phyloP scores from a whole-genome alignment of 92 coral and sea anemone species.

The Palythoa grandis region DNA sequence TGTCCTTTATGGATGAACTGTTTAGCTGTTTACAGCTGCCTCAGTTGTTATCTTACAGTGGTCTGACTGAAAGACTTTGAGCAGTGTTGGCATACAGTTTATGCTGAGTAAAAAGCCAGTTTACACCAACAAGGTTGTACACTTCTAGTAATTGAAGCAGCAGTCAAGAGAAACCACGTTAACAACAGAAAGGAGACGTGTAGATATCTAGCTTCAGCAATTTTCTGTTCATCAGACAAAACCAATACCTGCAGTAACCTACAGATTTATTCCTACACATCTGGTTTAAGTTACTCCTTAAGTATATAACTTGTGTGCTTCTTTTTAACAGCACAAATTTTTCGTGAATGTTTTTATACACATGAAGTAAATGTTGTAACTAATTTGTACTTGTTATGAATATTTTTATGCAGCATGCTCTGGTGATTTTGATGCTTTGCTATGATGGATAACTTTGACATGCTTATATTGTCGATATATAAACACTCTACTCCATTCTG shows the following conservation, averaged over 20 bases:
- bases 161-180: background rate
- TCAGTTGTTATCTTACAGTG: background rate
- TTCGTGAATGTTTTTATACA: background rate
- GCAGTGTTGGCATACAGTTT: background rate
- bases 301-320: background rate
- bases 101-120: background rate
- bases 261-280: background rate
- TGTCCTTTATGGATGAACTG: background rate
- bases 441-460: conserved; percentile 15
- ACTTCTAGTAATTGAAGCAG: background rate
- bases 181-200: background rate
- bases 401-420: conserved; percentile 15
- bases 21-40: conserved; percentile 6
- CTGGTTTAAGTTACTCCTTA: background rate
- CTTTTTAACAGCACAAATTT: background rate
- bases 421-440: background rate
- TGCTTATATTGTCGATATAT: background rate
- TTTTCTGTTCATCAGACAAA: background rate
- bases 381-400: conserved; percentile 16
- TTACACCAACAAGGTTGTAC: conserved; percentile 1
- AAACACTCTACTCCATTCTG: background rate
- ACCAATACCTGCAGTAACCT: background rate
- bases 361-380: background rate
- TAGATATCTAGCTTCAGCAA: background rate
- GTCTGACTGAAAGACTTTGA: background rate